Base-by-base conservation (phyloP, 2,888 invertebrate species). In the Drosophila hamatofila region DNA sequence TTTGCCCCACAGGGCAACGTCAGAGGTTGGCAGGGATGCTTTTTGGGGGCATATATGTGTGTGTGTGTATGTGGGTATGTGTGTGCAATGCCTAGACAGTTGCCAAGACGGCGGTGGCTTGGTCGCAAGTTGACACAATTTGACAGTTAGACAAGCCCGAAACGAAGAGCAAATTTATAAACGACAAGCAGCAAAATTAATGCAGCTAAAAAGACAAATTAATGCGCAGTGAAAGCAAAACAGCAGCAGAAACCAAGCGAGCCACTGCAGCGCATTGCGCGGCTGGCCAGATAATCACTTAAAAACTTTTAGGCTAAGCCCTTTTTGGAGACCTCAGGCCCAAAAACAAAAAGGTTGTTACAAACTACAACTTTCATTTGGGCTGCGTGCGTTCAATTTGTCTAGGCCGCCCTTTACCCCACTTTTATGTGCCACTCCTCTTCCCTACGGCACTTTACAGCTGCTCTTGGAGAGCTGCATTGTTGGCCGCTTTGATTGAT, bases 401-500 rank as follows among this genome's bases (percentile, higher is more conserved):
- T 82, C 87, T 80, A 76, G 48, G 23, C 52, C 37, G 41, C 73
- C 12, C 18, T n/a, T 23, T n/a, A 14, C 35, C 14, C 9, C 25
- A 3, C 51, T n/a, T 39, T 14, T 4, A 52, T 21, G 37, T 21
- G 12, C 44, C 14, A 44, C 21, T 3, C 23, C 23, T 23, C 25
- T 1, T 9, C 30, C 30, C 30, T 11, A 30, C 30, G 30, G 11
- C 30, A 11, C 30, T 30, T 11, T 30, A 11, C 11, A 11, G 30
- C 30, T 25, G 11, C 35, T 35, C 14, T 35, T 35, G 35, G 35
- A 14, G 6, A 18, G 60, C 69, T 66, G 74, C 87, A 87, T 87
- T 84, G 82, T 83, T 87, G 69, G 70, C 63, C 72, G 69, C 80
- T 72, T 83, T 90, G 90, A 90, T 90, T 90, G 91, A 90, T 90